These are phyloP conservation scores for Drosophila subquinaria DNA, from an alignment of 2,888 invertebrate genomes.

Conservation along the genomic window DNA sequence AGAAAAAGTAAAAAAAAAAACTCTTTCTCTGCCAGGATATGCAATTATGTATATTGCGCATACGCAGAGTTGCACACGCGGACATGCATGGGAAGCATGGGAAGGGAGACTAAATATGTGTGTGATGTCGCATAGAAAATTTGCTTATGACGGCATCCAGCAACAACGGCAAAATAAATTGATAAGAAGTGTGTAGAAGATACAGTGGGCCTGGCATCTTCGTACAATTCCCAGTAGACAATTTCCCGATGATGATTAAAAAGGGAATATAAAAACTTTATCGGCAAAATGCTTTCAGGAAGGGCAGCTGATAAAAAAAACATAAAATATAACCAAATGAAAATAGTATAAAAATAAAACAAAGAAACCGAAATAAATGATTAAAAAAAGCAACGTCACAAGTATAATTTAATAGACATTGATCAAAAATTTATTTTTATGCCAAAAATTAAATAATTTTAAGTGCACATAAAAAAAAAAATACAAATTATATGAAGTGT, in stretches of 20 bases:
- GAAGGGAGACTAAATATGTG: not conserved
- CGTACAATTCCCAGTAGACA: conserved; percentile 3
- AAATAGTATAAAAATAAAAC: too few species aligned
- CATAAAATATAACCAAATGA: too few species aligned
- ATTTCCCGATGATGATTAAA: conserved; percentile 3
- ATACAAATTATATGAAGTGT: too few species aligned
- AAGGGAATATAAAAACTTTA: not conserved
- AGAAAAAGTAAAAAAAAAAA: conserved; percentile 5
- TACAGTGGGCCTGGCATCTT: conserved; percentile 25
- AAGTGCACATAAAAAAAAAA: too few species aligned
- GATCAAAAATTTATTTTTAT: too few species aligned
- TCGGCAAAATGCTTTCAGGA: not conserved
- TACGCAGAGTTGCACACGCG: conserved; percentile 30
- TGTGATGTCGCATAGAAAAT: conserved; percentile 51
- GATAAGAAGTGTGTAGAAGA: conserved; percentile 43
- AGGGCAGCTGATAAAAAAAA: not conserved
- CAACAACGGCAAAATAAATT: conserved; percentile 53
- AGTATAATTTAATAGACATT: too few species aligned
- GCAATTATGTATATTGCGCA: conserved; percentile 54
- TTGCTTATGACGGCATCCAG: conserved; percentile 48
- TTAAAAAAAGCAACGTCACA: not conserved
- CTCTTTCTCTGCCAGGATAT: conserved; percentile 33
- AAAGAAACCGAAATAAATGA: not conserved
- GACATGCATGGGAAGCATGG: not conserved
- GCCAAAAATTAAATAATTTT: too few species aligned